Conservation (phyloP, 2,888 invertebrate genomes). For the Epinotia demarniana region DNA sequence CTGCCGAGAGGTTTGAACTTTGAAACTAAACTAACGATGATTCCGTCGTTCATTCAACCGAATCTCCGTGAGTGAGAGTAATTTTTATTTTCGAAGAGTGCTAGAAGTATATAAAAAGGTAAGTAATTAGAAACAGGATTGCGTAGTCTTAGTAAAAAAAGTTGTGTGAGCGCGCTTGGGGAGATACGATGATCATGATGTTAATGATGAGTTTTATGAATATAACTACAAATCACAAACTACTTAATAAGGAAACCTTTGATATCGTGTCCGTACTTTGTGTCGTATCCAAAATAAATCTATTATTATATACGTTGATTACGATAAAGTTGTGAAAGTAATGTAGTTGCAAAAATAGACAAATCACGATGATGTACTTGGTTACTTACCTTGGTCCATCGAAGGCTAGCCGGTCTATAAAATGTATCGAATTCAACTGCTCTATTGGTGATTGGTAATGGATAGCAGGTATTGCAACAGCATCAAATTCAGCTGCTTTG, state of each 20-base stretch:
- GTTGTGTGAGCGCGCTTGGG: no score
- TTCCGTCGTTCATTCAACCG: neutral
- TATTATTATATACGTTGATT: no score
- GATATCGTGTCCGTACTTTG: neutral
- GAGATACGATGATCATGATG: no score
- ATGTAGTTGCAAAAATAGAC: neutral
- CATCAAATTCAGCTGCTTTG: neutral
- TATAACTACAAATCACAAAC: no score
- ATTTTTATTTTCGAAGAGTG: no score
- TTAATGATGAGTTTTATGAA: no score
- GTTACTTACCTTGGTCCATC: neutral
- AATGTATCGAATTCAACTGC: neutral
- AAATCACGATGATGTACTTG: neutral
- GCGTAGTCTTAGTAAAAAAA: no score
- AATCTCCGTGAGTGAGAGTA: neutral
- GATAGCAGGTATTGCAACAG: neutral
- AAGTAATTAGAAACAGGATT: no score
- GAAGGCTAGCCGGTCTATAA: conserved; percentile 5
- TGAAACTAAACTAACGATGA: neutral
- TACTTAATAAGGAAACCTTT: neutral
- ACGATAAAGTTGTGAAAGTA: neutral
- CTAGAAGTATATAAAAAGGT: no score
- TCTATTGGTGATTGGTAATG: neutral
- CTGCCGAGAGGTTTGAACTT: neutral
- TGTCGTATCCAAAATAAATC: neutral